These are phyloP conservation scores for Cyanoderma ruficeps DNA, from an alignment of 2,113 vertebrate species.

Conservation along the genomic window DNA sequence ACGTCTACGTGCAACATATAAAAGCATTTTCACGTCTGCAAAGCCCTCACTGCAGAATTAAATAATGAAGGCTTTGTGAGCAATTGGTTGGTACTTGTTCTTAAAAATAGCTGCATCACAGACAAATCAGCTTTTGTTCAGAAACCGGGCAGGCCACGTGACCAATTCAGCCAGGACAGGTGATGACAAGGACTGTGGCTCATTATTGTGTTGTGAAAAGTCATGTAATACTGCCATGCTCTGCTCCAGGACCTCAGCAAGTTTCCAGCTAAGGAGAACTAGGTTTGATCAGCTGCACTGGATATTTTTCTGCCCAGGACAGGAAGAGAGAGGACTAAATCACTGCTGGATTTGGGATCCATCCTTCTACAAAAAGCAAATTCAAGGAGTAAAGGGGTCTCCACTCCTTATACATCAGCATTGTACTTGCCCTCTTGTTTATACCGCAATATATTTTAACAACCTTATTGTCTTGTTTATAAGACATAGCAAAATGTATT, in stretches of 20 bases:
- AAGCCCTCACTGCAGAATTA: background rate
- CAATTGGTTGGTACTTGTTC: background rate
- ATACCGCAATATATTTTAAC: background rate
- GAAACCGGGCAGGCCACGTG: background rate
- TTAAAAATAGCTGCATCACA: slow-evolving; percentile 52
- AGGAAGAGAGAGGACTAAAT: background rate
- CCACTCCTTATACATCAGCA: background rate
- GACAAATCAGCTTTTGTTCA: slow-evolving; percentile 41
- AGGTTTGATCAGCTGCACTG: background rate
- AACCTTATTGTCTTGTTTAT: background rate
- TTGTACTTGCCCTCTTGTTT: background rate
- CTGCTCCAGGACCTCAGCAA: background rate
- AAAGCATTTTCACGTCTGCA: slow-evolving; percentile 28
- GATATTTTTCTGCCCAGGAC: background rate
- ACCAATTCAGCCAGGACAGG: slow-evolving; percentile 9
- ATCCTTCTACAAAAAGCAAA: background rate
- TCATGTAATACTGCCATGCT: background rate
- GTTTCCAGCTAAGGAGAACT: background rate
- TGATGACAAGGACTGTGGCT: slow-evolving; percentile 12
- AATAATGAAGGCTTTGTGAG: slow-evolving; percentile 49
- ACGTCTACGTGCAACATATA: background rate
- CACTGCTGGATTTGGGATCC: background rate
- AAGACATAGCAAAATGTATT: background rate
- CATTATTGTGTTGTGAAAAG: background rate
- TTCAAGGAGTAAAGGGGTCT: background rate